Base-by-base conservation (phyloP, 37 sponge, comb jelly and placozoan species). In the Amphimedon queenslandica region DNA sequence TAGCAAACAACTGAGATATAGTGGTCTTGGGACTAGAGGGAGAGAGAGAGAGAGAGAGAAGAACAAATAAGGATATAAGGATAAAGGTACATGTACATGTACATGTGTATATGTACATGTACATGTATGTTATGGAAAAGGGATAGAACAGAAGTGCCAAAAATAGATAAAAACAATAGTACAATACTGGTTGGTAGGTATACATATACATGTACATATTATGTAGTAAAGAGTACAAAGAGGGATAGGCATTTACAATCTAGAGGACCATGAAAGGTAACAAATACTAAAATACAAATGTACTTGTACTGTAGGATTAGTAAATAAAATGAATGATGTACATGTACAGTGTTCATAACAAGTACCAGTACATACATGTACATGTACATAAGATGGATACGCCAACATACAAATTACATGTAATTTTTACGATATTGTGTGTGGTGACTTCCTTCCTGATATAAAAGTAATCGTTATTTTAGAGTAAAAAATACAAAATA, bases 1-100 rank as follows among this genome's bases (percentile, higher is more conserved):
- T 87, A n/a, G 95, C 99, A 80, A 94, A 98, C 29, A 98, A 71
- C 78, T 98, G 80, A 2, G 99, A 57, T 29, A 98, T 92, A 20
- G 82, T 77, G 43, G 99, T 98, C n/a, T 76, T 81, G 42, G 57
- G 61, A 31, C 37, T 58, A 18, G 34, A 58, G 30, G 40, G 4
- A 27, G 39, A 67, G 21, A 4, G 31, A 58, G 21, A 65, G 8
- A 74, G 40, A 41, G 13, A 18, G 53, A 47, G 53, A 47, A 18
- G 13, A 47, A 18, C 13, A 18, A 47, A 47, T 8, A 47, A 13
- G 53, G 53, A 8, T 47, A 47, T 47, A 8, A 47, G 53, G 13
- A 18, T 47, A 18, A 47, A 18, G 13, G 13, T 13, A 47, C 13
- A 47, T 47, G 53, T 47, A 47, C 53, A 47, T 47, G 13, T 47